Percentiles rank a stretch among this genome's conserved stretches.
Conservation (phyloP, 1,140 invertebrate species). For the Spodoptera frugiperda region DNA sequence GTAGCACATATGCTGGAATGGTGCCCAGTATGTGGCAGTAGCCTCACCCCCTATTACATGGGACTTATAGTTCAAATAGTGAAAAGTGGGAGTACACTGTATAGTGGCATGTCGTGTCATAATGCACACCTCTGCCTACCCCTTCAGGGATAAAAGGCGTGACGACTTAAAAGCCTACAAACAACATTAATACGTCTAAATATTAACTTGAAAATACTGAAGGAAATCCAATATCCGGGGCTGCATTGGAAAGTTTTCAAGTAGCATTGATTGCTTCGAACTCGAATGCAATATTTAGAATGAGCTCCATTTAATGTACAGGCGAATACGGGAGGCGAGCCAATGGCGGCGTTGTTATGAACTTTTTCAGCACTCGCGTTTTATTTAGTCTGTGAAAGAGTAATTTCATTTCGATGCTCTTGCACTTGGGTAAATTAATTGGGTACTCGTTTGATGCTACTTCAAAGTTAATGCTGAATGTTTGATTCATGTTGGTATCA, state of each 20-base stretch:
- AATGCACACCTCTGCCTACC: too few relatives aligned
- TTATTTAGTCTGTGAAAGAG: neutral
- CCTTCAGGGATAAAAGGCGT: too few relatives aligned
- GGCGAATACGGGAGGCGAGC: neutral
- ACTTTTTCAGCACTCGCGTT: neutral
- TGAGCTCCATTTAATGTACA: neutral
- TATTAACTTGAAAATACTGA: neutral
- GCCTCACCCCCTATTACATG: too few relatives aligned
- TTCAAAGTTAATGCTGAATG: neutral
- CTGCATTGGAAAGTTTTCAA: constrained; percentile 31
- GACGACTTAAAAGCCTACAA: too few relatives aligned
- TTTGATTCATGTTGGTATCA: neutral
- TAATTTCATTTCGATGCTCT: neutral
- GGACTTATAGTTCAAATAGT: too few relatives aligned
- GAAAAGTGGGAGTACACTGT: too few relatives aligned
- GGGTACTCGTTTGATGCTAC: neutral
- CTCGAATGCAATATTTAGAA: constrained; percentile 37
- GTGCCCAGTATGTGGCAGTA: too few relatives aligned
- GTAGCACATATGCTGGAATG: too few relatives aligned
- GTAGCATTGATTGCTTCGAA: constrained; percentile 39
- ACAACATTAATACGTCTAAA: too few relatives aligned
- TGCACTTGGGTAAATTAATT: neutral
- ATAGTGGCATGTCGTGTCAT: too few relatives aligned
- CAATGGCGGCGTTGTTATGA: neutral
- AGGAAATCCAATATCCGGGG: constrained; percentile 26